These are phyloP conservation scores for Eurytoma californica DNA, from an alignment of 2,888 invertebrate genomes.

Conservation along the genomic window DNA sequence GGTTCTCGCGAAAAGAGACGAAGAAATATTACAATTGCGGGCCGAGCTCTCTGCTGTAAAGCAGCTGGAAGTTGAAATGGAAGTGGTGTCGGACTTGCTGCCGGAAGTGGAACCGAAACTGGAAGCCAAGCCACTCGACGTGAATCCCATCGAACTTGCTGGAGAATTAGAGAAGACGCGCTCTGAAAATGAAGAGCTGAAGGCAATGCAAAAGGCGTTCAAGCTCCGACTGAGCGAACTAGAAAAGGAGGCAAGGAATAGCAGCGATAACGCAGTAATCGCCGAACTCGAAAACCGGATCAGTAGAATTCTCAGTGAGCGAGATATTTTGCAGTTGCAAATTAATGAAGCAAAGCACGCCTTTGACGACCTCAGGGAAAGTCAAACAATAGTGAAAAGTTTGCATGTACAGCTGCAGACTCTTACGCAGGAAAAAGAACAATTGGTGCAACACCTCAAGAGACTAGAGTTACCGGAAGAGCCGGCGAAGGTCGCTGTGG, in stretches of 20 bases:
- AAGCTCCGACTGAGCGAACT: constrained; percentile 59
- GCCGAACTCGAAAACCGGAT: constrained; percentile 60
- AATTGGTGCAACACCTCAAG: constrained; percentile 1
- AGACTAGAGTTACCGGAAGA: background rate
- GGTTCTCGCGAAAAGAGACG: background rate
- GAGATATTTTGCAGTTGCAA: constrained; percentile 64
- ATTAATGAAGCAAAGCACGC: constrained; percentile 63
- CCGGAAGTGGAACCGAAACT: no score
- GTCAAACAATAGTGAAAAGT: constrained; percentile 39
- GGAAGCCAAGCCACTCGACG: no score
- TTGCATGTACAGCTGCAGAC: constrained; percentile 60
- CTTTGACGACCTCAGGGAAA: constrained; percentile 60
- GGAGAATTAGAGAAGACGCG: constrained; percentile 47
- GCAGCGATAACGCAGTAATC: constrained; percentile 55
- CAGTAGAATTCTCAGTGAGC: constrained; percentile 58
- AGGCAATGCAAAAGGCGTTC: constrained; percentile 57
- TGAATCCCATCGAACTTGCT: constrained; percentile 5
- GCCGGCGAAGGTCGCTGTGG: no score
- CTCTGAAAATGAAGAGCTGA: constrained; percentile 59
- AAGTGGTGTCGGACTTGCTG: no score
- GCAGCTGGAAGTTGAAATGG: no score
- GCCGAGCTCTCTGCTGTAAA: no score
- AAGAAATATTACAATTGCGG: background rate
- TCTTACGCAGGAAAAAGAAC: constrained; percentile 55
- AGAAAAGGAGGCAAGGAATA: constrained; percentile 59